A percentile compares a stretch with the other conserved stretches of the same genome.
These are phyloP conservation scores for Platygyra sinensis DNA, from an alignment of 64 coral and sea anemone species.

Conservation along the genomic window DNA sequence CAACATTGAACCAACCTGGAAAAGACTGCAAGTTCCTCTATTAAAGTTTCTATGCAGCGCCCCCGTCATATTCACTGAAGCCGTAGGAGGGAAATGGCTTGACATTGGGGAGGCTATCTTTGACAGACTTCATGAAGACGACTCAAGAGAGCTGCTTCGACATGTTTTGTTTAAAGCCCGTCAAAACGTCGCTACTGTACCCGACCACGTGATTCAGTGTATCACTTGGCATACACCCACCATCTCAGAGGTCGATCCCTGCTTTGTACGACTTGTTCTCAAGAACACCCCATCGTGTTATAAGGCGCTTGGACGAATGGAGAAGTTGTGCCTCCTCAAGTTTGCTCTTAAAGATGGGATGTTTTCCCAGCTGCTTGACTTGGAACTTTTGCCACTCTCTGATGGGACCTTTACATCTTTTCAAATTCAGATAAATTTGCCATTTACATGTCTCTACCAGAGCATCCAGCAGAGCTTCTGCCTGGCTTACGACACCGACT, in stretches of 20 bases:
- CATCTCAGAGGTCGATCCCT: conserved; percentile 22
- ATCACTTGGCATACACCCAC: neutral
- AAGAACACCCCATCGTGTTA: conserved; percentile 26
- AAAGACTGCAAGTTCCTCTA: conserved; percentile 35
- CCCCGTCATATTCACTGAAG: too few relatives aligned
- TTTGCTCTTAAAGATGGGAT: conserved; percentile 44
- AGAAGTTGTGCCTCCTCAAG: conserved; percentile 58
- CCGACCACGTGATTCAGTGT: conserved; percentile 45
- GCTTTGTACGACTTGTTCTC: conserved; percentile 7
- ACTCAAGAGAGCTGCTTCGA: conserved; percentile 13
- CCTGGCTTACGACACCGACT: conserved; percentile 47
- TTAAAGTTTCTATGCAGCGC: conserved; percentile 17
- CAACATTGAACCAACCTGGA: conserved; percentile 68
- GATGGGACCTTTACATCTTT: conserved; percentile 24
- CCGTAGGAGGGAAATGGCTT: conserved; percentile 54
- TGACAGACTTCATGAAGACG: conserved; percentile 22
- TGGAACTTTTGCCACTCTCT: conserved; percentile 65
- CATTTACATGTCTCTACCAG: conserved; percentile 49
- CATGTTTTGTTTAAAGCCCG: conserved; percentile 36
- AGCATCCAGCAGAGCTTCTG: conserved; percentile 53
- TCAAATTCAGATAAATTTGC: neutral
- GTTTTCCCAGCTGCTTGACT: conserved; percentile 27
- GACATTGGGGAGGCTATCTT: conserved; percentile 33
- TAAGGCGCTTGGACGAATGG: neutral
- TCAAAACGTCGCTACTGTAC: conserved; percentile 53